Base-by-base conservation (phyloP, 2,888 invertebrate species). In the Endotricha flammealis region DNA sequence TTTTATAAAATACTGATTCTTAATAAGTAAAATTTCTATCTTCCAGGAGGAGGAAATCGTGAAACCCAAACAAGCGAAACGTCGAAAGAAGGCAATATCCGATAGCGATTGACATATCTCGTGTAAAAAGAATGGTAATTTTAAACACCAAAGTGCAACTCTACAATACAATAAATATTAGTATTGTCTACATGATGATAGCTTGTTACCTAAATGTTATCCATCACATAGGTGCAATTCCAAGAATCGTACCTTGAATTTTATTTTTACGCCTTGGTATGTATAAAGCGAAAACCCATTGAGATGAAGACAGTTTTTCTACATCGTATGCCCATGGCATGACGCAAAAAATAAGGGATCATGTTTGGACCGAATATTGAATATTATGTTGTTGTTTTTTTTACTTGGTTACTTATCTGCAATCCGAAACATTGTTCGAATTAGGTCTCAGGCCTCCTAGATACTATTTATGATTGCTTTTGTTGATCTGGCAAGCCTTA, bases 61-160 rank as follows among this genome's bases (percentile, higher is more conserved):
- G 12, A 95, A 95, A 82, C 94, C 94, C 59, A 95, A 95, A 80
- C 94, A 94, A 81, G 93, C 95, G 45, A 97, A 96, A 80, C 94
- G 95, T 71, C 90, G 96, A 80, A 95, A 95, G 92, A 95, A 95
- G 88, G 92, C 94, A 39, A 92, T 94, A 72, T 95, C 95, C 50
- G 97, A 97, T 82, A 96, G 96, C 83, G 96, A 97, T 91, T 96
- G 93, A 95, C 91, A 86, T 80, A 83, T 74, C 70, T 75, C 63
- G 57, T 68, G 59, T 60, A 64, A 70, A 67, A 69, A 58, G 48
- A 61, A 74, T 58, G 67, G 72, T 80, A 76, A 73, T 73, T 68
- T 65, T 64, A 74, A 73, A 86, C 81, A 82, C 81, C 82, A 85
- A 85, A 86, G 85, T 87, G 83, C 82, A 82, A 85, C 86, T 81